phyloP scores from a whole-genome alignment of 1,140 invertebrate species.

The Ceratitis capitata region DNA sequence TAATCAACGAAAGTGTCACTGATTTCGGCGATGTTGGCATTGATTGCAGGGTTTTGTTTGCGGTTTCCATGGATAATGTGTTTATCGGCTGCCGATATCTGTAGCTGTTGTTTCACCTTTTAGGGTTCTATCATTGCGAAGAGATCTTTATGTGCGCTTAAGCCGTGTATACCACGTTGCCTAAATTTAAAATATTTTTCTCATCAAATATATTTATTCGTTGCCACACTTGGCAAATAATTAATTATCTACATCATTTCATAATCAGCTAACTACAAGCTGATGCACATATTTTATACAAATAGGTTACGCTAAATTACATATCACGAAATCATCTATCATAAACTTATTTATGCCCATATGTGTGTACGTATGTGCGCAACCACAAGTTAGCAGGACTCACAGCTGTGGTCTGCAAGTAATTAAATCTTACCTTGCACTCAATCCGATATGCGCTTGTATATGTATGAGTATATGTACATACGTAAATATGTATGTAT shows the following conservation, averaged over 20 bases:
- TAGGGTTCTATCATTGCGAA: too few species aligned
- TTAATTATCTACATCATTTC: background rate
- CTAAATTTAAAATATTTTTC: too few species aligned
- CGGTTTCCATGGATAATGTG: background rate
- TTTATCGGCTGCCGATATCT: background rate
- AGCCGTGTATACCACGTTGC: too few species aligned
- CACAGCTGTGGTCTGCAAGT: background rate
- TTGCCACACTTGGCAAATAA: background rate
- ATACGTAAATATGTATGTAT: background rate
- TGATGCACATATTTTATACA: background rate
- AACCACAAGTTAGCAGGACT: background rate
- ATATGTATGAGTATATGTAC: background rate
- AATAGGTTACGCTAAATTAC: background rate
- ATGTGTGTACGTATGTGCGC: too few species aligned
- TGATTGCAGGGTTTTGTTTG: background rate
- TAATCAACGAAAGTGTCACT: slow-evolving; percentile 5
- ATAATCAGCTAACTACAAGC: background rate
- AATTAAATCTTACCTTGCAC: slow-evolving; percentile 1
- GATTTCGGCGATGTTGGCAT: background rate
- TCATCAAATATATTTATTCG: background rate
- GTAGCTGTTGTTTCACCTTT: too few species aligned
- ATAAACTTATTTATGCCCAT: too few species aligned
- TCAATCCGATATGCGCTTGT: too few species aligned
- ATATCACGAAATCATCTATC: background rate
- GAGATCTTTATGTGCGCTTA: too few species aligned